Base-by-base conservation (phyloP, 2,888 invertebrate genomes). In the Parapristionchus giblindavisi region DNA sequence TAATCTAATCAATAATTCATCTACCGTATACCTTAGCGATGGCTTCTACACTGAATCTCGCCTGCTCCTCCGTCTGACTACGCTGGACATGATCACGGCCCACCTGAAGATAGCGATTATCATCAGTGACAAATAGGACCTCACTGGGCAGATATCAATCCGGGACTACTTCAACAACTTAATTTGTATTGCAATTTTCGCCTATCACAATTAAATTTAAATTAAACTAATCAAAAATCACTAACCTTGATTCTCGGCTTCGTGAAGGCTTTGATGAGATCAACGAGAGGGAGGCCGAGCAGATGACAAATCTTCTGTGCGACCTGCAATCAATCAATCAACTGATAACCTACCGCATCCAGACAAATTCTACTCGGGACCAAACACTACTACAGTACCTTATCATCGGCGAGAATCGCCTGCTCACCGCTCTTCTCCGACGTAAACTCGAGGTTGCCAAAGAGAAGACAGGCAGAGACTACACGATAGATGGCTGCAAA, bases 361-460 rank as follows among this genome's bases (percentile, higher is more conserved):
- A 17, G 11, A 17, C 43, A 43, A 43, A 14, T 17, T 17, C 11
- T 43, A 43, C 14, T 8, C n/a, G 24, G n/a, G 34, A 21, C 29
- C 29, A 63, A 63, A 21, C 0, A 63, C n/a, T 21, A 11, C 29
- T 43, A 61, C 11, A 79, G 79, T 87, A 89, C 89, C 0, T 97
- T 97, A 88, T 99, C 97, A 88, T 98, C 98, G 0, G 98, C 97
- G 78, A 99, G 90, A 2, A 96, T 96, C 2, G 99, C 98, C 90
- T 99, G 98, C 89, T 99, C 99, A 1, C 94, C 94, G 89, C 95
- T 98, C 85, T 97, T 92, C 89, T 99, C 98, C 89, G 97, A 96
- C 82, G 95, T 94, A 91, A 99, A 99, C 90, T 95, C 94, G 95
- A 99, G 96, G 86, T 96, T 96, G 27, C 98, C 98, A 89, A 99